phyloP scores from a whole-genome alignment of 2,888 invertebrate species.

The Caenorhabditis panamensis region DNA sequence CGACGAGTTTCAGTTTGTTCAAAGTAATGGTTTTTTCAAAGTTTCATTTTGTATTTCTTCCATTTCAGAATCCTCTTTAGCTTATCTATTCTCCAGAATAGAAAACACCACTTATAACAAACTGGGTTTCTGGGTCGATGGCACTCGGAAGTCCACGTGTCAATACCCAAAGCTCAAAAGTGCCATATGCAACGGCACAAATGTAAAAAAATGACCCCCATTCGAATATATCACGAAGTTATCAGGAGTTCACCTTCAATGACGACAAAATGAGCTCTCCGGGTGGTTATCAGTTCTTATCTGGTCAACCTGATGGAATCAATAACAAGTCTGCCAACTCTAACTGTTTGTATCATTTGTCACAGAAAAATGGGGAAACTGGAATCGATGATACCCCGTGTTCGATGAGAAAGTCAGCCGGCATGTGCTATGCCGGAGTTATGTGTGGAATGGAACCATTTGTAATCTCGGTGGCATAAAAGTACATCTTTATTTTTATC shows the following conservation, averaged over 20 bases:
- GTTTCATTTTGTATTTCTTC: no score
- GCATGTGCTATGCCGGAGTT: constrained; percentile 5
- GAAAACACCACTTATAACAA: not conserved
- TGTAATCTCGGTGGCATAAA: not conserved
- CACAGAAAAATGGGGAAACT: not conserved
- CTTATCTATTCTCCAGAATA: not conserved
- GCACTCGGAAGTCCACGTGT: not conserved
- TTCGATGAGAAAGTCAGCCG: not conserved
- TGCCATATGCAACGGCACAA: not conserved
- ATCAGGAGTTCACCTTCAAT: not conserved
- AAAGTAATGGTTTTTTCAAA: no score
- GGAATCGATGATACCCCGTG: not conserved
- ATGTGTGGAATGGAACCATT: constrained; percentile 10
- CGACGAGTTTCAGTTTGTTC: not conserved
- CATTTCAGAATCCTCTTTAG: not conserved
- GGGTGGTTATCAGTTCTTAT: not conserved
- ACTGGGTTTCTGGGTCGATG: not conserved
- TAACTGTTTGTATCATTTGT: not conserved
- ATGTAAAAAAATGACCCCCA: no score
- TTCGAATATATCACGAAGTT: no score
- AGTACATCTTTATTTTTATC: no score
- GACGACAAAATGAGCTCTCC: not conserved
- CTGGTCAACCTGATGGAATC: not conserved
- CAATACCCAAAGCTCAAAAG: not conserved
- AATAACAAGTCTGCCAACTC: not conserved